Evolutionary conservation across 2,113 vertebrate genomes (phyloP).

Genomic region (Mesitornis unicolor): DNA sequence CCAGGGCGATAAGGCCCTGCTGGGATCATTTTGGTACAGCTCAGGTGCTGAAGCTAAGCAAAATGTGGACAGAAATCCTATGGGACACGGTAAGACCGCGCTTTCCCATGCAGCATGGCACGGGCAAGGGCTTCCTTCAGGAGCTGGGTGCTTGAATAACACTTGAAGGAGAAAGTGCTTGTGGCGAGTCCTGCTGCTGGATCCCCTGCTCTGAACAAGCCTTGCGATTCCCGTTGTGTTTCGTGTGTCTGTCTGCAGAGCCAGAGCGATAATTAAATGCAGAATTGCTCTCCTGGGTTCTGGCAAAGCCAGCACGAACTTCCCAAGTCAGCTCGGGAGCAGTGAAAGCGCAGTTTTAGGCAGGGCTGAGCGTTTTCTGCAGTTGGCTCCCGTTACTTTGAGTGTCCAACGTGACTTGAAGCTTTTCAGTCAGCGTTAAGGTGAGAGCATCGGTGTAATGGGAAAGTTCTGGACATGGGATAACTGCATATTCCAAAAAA

Average conservation of each 20-base stretch:
- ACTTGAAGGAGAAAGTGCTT: neutral
- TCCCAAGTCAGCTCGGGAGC: neutral
- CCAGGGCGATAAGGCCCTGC: neutral
- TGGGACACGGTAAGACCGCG: neutral
- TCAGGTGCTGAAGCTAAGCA: neutral
- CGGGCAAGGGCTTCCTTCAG: neutral
- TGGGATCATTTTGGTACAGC: neutral
- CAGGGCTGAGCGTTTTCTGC: neutral
- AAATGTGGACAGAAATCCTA: neutral
- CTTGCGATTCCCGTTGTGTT: neutral
- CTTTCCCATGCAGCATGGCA: neutral
- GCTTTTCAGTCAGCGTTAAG: slow-evolving; percentile 3
- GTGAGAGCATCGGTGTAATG: neutral
- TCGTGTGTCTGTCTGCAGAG: neutral
- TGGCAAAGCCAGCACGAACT: slow-evolving; percentile 22
- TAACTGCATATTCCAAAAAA: neutral
- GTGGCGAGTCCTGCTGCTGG: neutral
- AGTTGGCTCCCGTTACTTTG: slow-evolving; percentile 24
- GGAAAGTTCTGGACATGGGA: neutral
- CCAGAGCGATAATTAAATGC: neutral
- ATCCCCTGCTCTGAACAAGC: neutral
- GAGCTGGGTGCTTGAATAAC: neutral
- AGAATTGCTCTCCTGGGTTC: slow-evolving; percentile 17
- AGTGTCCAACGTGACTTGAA: slow-evolving; percentile 5
- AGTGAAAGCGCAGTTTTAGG: neutral